Evolutionary conservation across 2,797 vertebrate genomes (phyloP).

Genomic region (Liasis olivaceus): DNA sequence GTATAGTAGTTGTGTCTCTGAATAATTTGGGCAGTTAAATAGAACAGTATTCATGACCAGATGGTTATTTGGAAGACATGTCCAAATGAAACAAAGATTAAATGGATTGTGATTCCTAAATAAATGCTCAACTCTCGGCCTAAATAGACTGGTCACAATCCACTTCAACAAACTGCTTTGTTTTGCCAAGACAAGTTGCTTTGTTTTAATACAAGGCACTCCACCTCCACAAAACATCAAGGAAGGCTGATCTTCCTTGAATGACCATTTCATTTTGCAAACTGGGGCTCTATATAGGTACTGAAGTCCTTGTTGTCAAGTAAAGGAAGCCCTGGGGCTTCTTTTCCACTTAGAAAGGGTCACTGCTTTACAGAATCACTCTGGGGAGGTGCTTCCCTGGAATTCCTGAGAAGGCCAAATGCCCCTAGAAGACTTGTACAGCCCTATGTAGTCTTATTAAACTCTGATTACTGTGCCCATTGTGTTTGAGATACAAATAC

Average conservation of each 20-base stretch:
- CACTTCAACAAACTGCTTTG: neutral
- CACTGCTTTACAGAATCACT: neutral
- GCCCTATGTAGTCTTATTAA: neutral
- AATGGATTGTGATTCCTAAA: neutral
- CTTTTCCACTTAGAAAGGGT: neutral
- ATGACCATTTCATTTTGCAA: neutral
- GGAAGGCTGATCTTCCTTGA: neutral
- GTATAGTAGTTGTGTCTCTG: neutral
- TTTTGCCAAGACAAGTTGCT: neutral
- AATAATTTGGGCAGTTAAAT: neutral
- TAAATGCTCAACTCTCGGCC: neutral
- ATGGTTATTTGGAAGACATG: neutral
- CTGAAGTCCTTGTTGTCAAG: neutral
- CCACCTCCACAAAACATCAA: neutral
- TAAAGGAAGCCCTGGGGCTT: neutral
- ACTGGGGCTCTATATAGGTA: neutral
- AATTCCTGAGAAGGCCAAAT: neutral
- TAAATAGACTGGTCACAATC: neutral
- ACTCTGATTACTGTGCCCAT: too few species aligned
- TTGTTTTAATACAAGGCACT: neutral
- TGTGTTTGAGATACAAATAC: neutral
- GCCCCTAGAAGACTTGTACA: neutral
- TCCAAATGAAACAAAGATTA: neutral
- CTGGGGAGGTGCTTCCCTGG: neutral
- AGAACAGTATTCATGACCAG: neutral